Conservation (phyloP, 2,113 vertebrate species). For the Crotalus horridus region DNA sequence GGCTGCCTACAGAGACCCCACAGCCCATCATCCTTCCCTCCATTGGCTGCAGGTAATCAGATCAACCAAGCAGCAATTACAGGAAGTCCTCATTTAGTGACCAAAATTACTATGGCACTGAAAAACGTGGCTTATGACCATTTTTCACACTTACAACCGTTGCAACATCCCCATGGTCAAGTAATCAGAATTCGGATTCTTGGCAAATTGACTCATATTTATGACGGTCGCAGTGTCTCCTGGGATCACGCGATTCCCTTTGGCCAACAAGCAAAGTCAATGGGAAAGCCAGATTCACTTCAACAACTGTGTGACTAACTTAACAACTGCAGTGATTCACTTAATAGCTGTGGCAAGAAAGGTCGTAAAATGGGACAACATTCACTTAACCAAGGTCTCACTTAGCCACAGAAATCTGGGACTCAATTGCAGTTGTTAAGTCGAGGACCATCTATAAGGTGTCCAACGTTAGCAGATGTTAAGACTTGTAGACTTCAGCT, state of each 20-base stretch:
- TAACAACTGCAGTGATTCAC: too few relatives aligned
- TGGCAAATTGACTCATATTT: not conserved
- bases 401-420: too few relatives aligned
- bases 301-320: too few relatives aligned
- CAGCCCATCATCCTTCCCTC: fast-evolving
- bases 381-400: too few relatives aligned
- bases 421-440: not conserved
- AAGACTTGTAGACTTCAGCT: not conserved
- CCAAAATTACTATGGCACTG: not conserved
- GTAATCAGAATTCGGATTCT: not conserved
- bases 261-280: too few relatives aligned
- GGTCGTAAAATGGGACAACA: too few relatives aligned
- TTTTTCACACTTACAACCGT: not conserved
- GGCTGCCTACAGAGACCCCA: not conserved
- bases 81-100: not conserved
- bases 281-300: too few relatives aligned
- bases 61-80: not conserved
- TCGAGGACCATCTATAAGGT: not conserved
- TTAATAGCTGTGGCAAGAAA: too few relatives aligned
- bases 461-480: not conserved
- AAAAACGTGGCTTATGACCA: not conserved
- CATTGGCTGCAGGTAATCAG: not conserved
- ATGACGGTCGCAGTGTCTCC: not conserved
- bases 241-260: not conserved
- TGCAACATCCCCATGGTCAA: not conserved